Evolutionary conservation across 2,113 vertebrate genomes (phyloP).

Genomic region (Columba livia): DNA sequence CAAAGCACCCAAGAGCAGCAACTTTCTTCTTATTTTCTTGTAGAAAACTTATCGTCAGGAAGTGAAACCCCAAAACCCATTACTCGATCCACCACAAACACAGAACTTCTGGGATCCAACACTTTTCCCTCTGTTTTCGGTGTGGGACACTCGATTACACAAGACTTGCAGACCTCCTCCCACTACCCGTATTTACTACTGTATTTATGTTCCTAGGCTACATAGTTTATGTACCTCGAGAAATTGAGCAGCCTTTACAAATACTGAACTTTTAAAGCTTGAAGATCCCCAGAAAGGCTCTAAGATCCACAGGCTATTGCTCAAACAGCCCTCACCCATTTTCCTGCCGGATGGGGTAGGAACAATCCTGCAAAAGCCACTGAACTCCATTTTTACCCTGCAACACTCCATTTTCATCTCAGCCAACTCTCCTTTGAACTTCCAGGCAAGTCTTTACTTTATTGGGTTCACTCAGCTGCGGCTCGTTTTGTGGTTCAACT

Average conservation of each 20-base stretch:
- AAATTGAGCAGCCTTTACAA: background rate
- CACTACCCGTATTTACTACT: background rate
- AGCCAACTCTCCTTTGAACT: constrained; percentile 5
- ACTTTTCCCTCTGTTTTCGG: background rate
- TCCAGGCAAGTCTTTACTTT: background rate
- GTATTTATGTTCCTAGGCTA: background rate
- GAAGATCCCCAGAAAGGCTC: background rate
- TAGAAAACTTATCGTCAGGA: background rate
- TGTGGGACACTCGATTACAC: background rate
- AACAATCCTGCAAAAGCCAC: background rate
- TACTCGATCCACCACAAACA: background rate
- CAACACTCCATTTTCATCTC: background rate
- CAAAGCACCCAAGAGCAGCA: background rate
- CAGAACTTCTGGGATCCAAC: background rate
- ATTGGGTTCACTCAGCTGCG: background rate
- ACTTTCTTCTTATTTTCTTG: background rate
- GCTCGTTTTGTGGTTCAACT: constrained; percentile 11
- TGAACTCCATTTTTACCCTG: background rate
- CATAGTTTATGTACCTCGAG: background rate
- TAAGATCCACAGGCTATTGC: background rate
- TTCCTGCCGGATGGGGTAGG: background rate
- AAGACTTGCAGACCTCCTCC: background rate
- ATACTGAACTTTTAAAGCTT: background rate
- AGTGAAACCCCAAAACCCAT: background rate
- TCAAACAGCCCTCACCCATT: background rate